Percentiles rank a stretch among this genome's conserved stretches.
phyloP scores from a whole-genome alignment of 2,888 invertebrate genomes.

The Parasteatoda lunata region DNA sequence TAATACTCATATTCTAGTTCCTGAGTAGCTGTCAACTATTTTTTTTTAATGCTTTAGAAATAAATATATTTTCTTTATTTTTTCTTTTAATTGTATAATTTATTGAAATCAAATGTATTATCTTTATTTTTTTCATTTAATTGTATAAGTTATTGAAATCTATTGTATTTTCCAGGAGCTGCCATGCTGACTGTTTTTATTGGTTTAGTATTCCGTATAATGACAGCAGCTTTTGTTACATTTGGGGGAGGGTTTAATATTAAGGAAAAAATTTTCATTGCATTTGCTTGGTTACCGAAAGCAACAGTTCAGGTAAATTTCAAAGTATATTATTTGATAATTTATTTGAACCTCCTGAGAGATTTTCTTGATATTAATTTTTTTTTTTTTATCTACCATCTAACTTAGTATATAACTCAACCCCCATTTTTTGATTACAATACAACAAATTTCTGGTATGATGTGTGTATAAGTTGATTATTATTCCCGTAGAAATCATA shows the following conservation, averaged over 20 bases:
- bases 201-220: conserved; percentile 38
- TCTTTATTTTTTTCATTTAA: neutral
- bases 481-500: too few relatives aligned
- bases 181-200: conserved; percentile 27
- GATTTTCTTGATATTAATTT: too few relatives aligned
- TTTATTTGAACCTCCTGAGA: too few relatives aligned
- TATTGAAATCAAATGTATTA: neutral
- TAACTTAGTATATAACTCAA: too few relatives aligned
- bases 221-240: conserved; percentile 30
- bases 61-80: neutral
- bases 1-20: too few relatives aligned
- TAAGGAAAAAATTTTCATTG: conserved; percentile 92
- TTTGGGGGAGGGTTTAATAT: conserved; percentile 79
- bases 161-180: conserved; percentile 19
- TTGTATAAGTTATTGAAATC: neutral
- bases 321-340: too few relatives aligned
- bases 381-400: too few relatives aligned
- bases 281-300: conserved; percentile 94
- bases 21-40: too few relatives aligned
- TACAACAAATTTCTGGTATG: too few relatives aligned
- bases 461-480: too few relatives aligned
- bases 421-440: too few relatives aligned
- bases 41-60: too few relatives aligned
- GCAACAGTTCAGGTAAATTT: conserved; percentile 89
- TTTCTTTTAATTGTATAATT: neutral